Evolutionary conservation across 2,113 vertebrate species (phyloP).

Genomic region (Cynocephalus volans): DNA sequence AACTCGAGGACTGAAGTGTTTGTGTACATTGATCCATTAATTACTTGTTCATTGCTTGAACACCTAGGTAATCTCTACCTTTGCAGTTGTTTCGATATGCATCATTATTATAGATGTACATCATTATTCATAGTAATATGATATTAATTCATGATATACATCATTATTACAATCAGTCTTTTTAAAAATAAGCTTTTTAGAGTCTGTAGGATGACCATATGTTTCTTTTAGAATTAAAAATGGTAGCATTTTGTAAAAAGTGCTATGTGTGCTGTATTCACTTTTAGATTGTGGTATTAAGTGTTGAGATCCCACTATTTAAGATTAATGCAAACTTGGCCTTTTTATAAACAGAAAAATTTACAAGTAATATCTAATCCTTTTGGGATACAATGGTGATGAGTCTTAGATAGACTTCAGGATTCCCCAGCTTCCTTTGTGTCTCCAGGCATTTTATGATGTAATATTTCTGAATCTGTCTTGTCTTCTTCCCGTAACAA

Average conservation of each 20-base stretch:
- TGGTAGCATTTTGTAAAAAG: not conserved
- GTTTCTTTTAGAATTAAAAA: not conserved
- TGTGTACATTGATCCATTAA: not conserved
- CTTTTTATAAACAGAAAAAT: constrained; percentile 6
- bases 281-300: not conserved
- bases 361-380: constrained; percentile 18
- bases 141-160: not conserved
- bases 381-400: not conserved
- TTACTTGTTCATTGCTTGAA: constrained; percentile 49
- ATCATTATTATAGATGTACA: not conserved
- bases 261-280: not conserved
- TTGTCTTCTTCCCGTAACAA: not conserved
- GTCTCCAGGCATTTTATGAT: constrained; percentile 41
- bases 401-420: not conserved
- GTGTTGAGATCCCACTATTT: not conserved
- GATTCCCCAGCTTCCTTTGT: not conserved
- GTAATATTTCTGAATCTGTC: constrained; percentile 21
- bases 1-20: not conserved
- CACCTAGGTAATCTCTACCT: constrained; percentile 16
- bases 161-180: not conserved
- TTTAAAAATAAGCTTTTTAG: constrained; percentile 19
- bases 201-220: not conserved
- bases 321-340: not conserved
- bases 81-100: constrained; percentile 24
- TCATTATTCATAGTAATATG: not conserved